phyloP scores from a whole-genome alignment of 2,113 vertebrate genomes.

The Ochotona curzoniae region DNA sequence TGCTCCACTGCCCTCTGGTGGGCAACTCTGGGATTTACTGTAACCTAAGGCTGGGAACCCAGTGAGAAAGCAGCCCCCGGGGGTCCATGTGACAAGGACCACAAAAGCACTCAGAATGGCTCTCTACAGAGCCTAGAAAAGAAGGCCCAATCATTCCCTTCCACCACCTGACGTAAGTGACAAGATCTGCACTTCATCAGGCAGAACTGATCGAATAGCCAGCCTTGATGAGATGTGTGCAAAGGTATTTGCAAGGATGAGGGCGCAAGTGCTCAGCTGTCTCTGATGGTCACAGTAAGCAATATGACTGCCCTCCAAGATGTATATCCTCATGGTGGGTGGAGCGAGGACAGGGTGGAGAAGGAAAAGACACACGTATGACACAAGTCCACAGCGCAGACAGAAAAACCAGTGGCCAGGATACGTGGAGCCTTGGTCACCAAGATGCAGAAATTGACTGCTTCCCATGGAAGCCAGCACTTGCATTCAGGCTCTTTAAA shows the following conservation, averaged over 20 bases:
- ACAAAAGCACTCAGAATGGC: no score
- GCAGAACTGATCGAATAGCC: not conserved
- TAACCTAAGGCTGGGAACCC: not conserved
- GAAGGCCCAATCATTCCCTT: not conserved
- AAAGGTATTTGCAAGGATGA: no score
- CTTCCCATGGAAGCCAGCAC: no score
- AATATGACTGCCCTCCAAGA: not conserved
- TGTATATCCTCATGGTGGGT: not conserved
- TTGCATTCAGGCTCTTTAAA: not conserved
- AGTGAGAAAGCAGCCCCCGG: not conserved
- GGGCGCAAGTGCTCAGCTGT: not conserved
- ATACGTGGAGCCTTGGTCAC: not conserved
- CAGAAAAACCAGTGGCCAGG: not conserved
- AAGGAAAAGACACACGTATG: not conserved
- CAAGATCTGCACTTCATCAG: not conserved
- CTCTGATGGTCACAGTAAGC: not conserved
- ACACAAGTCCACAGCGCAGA: not conserved
- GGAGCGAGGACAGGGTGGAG: no score
- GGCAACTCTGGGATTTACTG: not conserved
- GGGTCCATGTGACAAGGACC: not conserved
- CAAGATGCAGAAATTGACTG: no score
- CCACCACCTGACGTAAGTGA: not conserved
- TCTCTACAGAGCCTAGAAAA: not conserved
- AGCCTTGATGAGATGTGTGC: not conserved
- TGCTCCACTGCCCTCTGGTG: constrained; percentile 14